phyloP scores from a whole-genome alignment of 2,888 invertebrate species.

The Argyra leucocephala region DNA sequence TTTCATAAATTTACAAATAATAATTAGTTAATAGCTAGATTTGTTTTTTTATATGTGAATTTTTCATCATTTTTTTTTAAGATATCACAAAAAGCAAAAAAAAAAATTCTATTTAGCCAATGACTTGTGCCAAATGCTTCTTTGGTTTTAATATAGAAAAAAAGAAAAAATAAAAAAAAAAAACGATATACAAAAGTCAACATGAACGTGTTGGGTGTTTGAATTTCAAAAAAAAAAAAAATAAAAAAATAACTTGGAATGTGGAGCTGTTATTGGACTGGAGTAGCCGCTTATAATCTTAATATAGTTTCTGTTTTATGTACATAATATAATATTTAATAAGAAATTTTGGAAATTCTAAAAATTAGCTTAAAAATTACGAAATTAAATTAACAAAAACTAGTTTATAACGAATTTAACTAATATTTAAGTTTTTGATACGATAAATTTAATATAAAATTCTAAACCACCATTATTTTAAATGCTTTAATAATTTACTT shows the following conservation, averaged over 20 bases:
- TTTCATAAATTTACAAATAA: not conserved
- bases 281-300: not conserved
- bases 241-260: not conserved
- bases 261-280: not conserved
- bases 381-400: too few relatives aligned
- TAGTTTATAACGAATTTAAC: too few relatives aligned
- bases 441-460: too few relatives aligned
- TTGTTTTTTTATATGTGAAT: not conserved
- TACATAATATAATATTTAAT: too few relatives aligned
- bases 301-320: too few relatives aligned
- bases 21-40: not conserved
- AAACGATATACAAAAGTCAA: not conserved
- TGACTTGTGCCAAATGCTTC: slow-evolving; percentile 5
- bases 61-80: too few relatives aligned
- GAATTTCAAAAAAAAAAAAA: not conserved
- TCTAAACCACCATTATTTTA: too few relatives aligned
- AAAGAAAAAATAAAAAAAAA: not conserved
- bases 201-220: slow-evolving; percentile 1
- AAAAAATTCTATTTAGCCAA: not conserved
- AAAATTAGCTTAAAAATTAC: too few relatives aligned
- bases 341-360: too few relatives aligned
- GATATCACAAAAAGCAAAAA: too few relatives aligned
- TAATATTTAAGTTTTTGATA: too few relatives aligned
- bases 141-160: not conserved
- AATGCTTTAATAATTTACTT: too few relatives aligned